Evolutionary conservation across 2,888 invertebrate species (phyloP), one percentile per base, ranked within the genome.

Genomic region (Embidobia sp.): DNA sequence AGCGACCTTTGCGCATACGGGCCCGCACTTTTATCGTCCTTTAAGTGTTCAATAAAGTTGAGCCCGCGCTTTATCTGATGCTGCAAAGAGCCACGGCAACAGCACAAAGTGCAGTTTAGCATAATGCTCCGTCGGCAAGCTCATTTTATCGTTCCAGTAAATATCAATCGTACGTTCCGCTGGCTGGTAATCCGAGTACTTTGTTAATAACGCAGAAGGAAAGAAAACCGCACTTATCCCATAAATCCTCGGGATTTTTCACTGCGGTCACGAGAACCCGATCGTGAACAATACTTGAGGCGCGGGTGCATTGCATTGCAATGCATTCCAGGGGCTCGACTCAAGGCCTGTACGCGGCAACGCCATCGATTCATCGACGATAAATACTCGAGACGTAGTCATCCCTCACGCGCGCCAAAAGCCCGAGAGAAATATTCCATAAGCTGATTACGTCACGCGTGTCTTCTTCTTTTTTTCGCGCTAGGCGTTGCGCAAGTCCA

Each of bases 291-390:
- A 83, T 83, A 82, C 76, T 63, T 55, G 78, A 74, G 73, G 76
- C 53, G 77, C 79, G 78, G 78, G 75, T 69, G 77, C 73, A 69
- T 53, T 76, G 79, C 78, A 77, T 77, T 78, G 79, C 79, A 77
- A 81, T 81, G 81, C 86, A 86, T 87, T 87, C 85, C 86, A 85
- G 76, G 82, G 83, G 81, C 83, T 81, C 83, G 84, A 84, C 82
- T 84, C 85, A 85, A 86, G 84, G 84, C 80, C 84, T 81, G 74
- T 59, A 16, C 61, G 79, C 55, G 46, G n/a, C n/a, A n/a, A n/a
- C n/a, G 46, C 67, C 42, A 42, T 35, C 66, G 44, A 73, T 59
- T 66, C 75, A 55, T 63, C 70, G 66, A 6, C 66, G 51, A 59
- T 66, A 64, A 61, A 66, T 59, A 61, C 59, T 33, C 48, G 46